Base-by-base conservation (phyloP, 2,797 vertebrate species). In the Halcyon badia region DNA sequence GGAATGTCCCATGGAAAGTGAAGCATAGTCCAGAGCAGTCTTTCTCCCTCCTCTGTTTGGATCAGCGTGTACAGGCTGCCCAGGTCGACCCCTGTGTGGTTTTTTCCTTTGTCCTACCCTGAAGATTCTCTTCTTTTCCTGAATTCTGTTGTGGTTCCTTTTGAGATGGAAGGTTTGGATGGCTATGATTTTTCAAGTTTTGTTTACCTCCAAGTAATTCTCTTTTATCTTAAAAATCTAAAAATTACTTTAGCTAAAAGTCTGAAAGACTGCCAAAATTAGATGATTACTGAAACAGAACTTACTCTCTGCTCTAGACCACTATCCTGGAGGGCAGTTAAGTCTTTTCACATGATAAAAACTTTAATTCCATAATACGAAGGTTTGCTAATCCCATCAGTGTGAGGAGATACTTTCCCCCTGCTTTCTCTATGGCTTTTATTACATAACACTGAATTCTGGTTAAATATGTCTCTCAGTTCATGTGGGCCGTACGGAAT, bases 371-470 rank as follows among this genome's bases (percentile, higher is more conserved):
- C 24, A 6, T 10, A 65, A 37, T 76, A 42, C 33, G 35, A 78
- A 79, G 18, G 49, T 90, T 66, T 80, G 35, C 84, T 73, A 79
- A 84, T 79, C 19, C 12, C 35, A 76, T 85, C 46, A 65, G 11
- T 16, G 9, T 79, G 41, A 75, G 57, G 31, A 92, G 52, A 52
- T 25, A 46, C 6, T 44, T 87, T 49, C 15, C 3, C 3, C 11
- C 41, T 92, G 46, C 61, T 65, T 70, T 60, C 46, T 68, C 33
- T 7, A 16, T 69, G 15, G 54, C 14, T 88, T 89, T 20, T 66
- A 39, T 90, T 91, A 24, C 12, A 16, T 77, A 94, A 88, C 42
- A 49, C 25, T 87, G 57, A 88, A 75, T 90, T 86, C n/a, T 83
- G 21, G 51, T 95, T 86, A 93, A 95, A 82, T 90, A 33, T 60